Percentiles rank a stretch among this genome's conserved stretches.
Conservation (phyloP, 2,113 vertebrate genomes). For the Leiothrix lutea region DNA sequence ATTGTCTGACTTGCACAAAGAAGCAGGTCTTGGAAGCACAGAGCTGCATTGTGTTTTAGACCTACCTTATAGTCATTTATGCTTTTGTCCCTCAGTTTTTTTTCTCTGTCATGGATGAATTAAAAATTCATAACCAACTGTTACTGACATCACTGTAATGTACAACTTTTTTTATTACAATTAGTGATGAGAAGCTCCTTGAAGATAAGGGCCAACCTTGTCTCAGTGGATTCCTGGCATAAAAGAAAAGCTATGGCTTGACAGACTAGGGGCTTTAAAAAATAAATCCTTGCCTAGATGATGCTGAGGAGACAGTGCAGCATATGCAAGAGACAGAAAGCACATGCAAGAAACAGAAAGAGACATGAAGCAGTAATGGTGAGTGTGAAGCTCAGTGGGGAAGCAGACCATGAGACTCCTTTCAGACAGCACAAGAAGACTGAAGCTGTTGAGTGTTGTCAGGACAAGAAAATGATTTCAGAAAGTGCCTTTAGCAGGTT, state of each 20-base stretch:
- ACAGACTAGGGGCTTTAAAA: background rate
- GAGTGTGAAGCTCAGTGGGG: background rate
- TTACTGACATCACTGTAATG: background rate
- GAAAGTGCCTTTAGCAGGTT: background rate
- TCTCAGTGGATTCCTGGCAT: background rate
- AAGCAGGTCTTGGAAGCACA: background rate
- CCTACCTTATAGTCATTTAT: background rate
- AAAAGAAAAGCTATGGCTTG: background rate
- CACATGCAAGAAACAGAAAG: background rate
- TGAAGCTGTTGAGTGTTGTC: background rate
- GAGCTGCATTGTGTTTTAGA: background rate
- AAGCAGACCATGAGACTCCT: background rate
- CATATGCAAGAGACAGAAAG: background rate
- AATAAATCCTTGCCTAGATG: background rate
- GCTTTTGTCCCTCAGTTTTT: background rate
- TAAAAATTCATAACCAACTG: background rate
- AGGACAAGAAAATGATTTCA: background rate
- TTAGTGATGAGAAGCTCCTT: background rate
- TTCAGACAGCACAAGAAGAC: background rate
- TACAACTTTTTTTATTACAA: background rate
- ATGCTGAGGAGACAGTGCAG: background rate
- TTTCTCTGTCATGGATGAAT: background rate
- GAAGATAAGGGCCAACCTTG: background rate
- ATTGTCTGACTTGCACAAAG: background rate
- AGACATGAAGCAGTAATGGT: background rate